These are phyloP conservation scores for Eutolmus rufibarbis DNA, from an alignment of 2,888 invertebrate species.

Conservation along the genomic window DNA sequence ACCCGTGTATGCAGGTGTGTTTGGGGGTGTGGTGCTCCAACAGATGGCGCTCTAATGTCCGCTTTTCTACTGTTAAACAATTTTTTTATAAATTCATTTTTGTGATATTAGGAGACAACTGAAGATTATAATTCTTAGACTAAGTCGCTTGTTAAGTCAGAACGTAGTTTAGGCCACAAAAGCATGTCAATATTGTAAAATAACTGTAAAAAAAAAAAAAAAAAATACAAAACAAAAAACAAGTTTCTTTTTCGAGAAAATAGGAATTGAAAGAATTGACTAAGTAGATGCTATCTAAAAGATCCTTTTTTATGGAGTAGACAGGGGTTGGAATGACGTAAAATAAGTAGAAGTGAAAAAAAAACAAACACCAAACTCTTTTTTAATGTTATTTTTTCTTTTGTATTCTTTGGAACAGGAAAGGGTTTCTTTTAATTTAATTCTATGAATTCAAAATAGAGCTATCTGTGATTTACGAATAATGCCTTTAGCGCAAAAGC, in stretches of 20 bases:
- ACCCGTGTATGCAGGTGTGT: background rate
- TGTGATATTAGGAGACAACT: conserved; percentile 34
- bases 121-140: conserved; percentile 9
- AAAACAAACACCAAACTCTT: background rate
- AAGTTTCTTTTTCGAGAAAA: background rate
- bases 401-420: background rate
- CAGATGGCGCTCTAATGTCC: conserved; percentile 20
- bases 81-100: conserved; percentile 38
- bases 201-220: conserved; percentile 1
- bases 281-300: background rate
- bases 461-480: background rate
- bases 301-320: background rate
- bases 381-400: background rate
- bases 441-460: background rate
- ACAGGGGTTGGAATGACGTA: background rate
- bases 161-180: background rate
- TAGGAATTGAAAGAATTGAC: conserved; percentile 29
- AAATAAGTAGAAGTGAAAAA: background rate
- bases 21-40: background rate
- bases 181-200: conserved; percentile 36
- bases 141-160: conserved; percentile 26
- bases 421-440: background rate
- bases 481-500: background rate
- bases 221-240: background rate
- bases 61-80: background rate